These are phyloP conservation scores for Aldabrachelys gigantea DNA, from an alignment of 2,113 vertebrate species.

Conservation along the genomic window DNA sequence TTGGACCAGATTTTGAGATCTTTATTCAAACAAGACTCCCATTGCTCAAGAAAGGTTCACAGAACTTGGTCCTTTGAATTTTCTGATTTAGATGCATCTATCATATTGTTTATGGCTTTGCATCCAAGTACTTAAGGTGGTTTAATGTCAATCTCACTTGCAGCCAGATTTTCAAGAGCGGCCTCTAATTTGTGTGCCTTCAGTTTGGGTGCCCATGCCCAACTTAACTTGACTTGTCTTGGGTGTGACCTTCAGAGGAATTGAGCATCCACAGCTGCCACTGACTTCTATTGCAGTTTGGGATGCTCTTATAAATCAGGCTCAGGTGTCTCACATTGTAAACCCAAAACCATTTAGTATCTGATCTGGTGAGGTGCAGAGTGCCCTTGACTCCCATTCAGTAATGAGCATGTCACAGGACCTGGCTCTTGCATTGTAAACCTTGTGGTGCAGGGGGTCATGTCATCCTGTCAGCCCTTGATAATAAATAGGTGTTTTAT, in stretches of 20 bases:
- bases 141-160: rapidly evolving
- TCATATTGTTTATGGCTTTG: neutral
- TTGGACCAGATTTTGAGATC: neutral
- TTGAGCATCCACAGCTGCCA: neutral
- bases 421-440: neutral
- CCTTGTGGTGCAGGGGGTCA: rapidly evolving
- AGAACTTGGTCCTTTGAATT: neutral
- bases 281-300: neutral
- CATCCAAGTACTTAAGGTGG: neutral
- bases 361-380: neutral
- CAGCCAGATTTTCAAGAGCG: rapidly evolving
- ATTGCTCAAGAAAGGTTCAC: conserved; percentile 3
- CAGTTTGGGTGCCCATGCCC: rapidly evolving
- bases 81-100: neutral
- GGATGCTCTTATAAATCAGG: neutral
- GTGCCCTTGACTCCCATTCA: neutral
- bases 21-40: neutral
- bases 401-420: neutral
- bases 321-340: neutral
- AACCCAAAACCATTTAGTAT: neutral
- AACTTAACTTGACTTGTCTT: neutral
- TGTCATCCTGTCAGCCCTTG: neutral
- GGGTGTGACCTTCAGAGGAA: neutral
- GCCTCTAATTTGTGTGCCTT: rapidly evolving
- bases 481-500: neutral